A percentile compares a stretch with the other conserved stretches of the same genome.
Evolutionary conservation across 2,888 invertebrate genomes (phyloP).

Genomic region (Panzeria rudis): DNA sequence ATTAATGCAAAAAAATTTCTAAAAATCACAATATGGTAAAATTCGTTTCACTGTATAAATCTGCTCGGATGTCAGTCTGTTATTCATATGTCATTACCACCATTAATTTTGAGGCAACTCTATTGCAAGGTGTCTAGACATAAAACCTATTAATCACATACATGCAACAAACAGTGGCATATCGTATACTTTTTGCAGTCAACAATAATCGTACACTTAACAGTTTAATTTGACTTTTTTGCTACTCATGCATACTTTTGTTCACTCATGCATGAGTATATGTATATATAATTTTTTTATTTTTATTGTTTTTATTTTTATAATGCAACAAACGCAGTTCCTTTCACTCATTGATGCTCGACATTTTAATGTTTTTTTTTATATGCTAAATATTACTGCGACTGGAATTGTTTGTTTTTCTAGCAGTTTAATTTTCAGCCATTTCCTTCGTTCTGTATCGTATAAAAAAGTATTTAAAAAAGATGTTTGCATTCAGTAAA

Average conservation of each 20-base stretch:
- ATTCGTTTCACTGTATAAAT: not conserved
- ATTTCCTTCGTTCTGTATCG: not conserved
- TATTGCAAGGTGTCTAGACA: constrained; percentile 70
- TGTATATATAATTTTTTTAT: constrained; percentile 1
- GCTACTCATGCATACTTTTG: constrained; percentile 17
- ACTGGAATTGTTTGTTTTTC: constrained; percentile 20
- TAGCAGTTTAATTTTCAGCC: constrained; percentile 8
- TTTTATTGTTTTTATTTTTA: constrained; percentile 9
- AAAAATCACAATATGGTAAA: constrained; percentile 11
- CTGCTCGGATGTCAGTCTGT: not conserved
- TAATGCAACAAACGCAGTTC: constrained; percentile 13
- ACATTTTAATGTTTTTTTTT: constrained; percentile 54
- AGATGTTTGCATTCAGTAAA: constrained; percentile 5
- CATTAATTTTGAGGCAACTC: constrained; percentile 59
- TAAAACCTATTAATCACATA: constrained; percentile 70
- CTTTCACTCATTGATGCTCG: constrained; percentile 44
- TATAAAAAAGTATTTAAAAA: not conserved
- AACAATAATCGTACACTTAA: constrained; percentile 51
- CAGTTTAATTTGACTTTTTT: constrained; percentile 50
- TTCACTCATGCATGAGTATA: constrained; percentile 44
- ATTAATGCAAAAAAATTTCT: constrained; percentile 5
- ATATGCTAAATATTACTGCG: not conserved
- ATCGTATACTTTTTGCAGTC: constrained; percentile 11
- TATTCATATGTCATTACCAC: constrained; percentile 63
- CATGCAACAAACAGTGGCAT: constrained; percentile 52